Base-by-base conservation (phyloP, 2,888 invertebrate genomes). In the Leistus spinibarbis region DNA sequence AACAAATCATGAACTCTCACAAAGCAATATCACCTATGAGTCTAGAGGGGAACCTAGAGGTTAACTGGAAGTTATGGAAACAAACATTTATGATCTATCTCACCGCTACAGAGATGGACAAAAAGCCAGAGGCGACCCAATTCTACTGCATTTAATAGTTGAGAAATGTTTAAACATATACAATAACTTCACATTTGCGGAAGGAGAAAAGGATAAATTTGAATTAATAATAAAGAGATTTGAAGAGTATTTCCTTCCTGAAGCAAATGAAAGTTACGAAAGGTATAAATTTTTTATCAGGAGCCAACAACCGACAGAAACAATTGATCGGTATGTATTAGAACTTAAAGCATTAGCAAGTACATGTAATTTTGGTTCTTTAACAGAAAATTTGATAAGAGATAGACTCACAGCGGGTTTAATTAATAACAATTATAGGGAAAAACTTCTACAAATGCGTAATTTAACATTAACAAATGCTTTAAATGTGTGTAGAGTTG, bases 381-480 rank as follows among this genome's bases (percentile, higher is more conserved):
- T 77, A 5, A 69, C 69, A 53, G 77, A 80, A 10, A 71, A 75
- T 57, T 40, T 79, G 16, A 76, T 78, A 9, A 76, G 76, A 54
- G 79, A 79, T 57, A 64, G 77, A 73, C 77, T 79, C 13, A 72
- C 79, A 2, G 62, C 76, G 60, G 77, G 78, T 22, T 76, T 77
- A 9, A 54, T 20, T 40, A 69, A 77, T 65, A 40, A 22, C n/a
- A 72, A 71, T 53, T 22, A 76, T n/a, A 75, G n/a, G 23, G 65
- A 76, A 22, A 54, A 68, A 53, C 66, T 78, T 16, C 63, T 77
- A 54, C 62, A 68, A 10, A 76, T 76, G 63, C 16, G 24, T 27
- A 56, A 76, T 13, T 71, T 76, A 53, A 64, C 66, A 13, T 65
- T 77, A 19, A 16, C 27, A 3, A 76, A 73, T 54, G 68, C 72